phyloP scores from a whole-genome alignment of 2,888 invertebrate species.

The Linnaemya tessellans region DNA sequence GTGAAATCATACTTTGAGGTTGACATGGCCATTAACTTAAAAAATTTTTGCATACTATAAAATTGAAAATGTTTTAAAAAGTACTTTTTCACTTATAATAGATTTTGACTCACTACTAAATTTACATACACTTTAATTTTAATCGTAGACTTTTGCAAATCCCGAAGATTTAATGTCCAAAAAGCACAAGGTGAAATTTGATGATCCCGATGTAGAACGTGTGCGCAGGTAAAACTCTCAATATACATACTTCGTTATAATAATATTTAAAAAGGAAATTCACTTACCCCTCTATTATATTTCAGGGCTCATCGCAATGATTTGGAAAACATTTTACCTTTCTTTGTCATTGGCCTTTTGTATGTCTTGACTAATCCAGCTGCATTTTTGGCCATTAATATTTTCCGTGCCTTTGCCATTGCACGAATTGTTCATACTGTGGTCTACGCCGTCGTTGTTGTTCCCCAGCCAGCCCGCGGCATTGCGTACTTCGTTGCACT shows the following conservation, averaged over 20 bases:
- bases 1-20: too few species aligned
- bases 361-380: slow-evolving; percentile 84
- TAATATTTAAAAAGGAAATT: slow-evolving; percentile 1
- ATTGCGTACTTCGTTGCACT: slow-evolving; percentile 83
- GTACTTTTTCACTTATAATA: too few species aligned
- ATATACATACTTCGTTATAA: background rate
- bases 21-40: too few species aligned
- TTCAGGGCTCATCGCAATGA: slow-evolving; percentile 86
- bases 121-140: background rate
- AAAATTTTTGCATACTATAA: too few species aligned
- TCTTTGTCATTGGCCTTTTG: slow-evolving; percentile 84
- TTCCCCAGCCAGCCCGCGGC: slow-evolving; percentile 85
- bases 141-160: slow-evolving; percentile 85
- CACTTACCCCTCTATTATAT: slow-evolving; percentile 52
- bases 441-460: slow-evolving; percentile 84
- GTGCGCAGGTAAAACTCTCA: slow-evolving; percentile 80
- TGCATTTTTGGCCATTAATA: slow-evolving; percentile 83
- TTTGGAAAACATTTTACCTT: slow-evolving; percentile 86
- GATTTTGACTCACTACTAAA: too few species aligned
- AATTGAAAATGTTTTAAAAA: too few species aligned
- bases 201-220: slow-evolving; percentile 85
- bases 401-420: slow-evolving; percentile 85
- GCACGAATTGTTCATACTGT: slow-evolving; percentile 85
- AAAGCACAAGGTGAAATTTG: slow-evolving; percentile 82
- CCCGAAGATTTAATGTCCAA: slow-evolving; percentile 84